Evolutionary conservation across 1,140 invertebrate genomes (phyloP), one percentile per base, ranked within the genome.

Genomic region (Charaxes varanes): DNA sequence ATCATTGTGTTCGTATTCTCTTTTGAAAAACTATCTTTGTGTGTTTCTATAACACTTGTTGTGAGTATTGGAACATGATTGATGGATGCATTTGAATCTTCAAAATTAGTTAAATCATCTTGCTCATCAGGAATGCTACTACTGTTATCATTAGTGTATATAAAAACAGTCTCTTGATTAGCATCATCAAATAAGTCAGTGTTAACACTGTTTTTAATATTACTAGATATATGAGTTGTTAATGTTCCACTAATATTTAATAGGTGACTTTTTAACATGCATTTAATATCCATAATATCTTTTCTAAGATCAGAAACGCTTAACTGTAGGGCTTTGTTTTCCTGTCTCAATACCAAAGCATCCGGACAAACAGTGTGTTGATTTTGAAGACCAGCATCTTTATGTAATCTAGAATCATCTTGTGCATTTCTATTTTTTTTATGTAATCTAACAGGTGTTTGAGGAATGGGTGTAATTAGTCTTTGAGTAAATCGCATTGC

Each of bases 381-480:
- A 10, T 46, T 15, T 12, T 10, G 22, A 22, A 21, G n/a, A 8
- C 15, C 10, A 24, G 28, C 8, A 22, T 4, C 8, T 33, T 33
- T 16, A 2, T 12, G 7, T 38, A 28, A 27, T 3, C 8, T 6
- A n/a, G 12, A 6, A n/a, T 12, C 15, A 5, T 8, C n/a, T 30
- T 16, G 5, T 6, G 13, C 1, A 11, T 18, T 35, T 28, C 17
- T 17, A 32, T 27, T 17, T 19, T 35, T 33, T 27, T 28, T 51
- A 10, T 12, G 42, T 15, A 41, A n/a, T 28, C 43, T 59, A 6
- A 35, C 35, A 22, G 77, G 77, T 32, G 64, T 68, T 21, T 43
- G 41, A 6, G 77, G 72, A 18, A 79, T 55, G 11, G 78, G 74
- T 3, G 70, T 67, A 35, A 81, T 52, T 11, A 64, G 27, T 13